Base-by-base conservation (phyloP, 2,797 vertebrate species). In the Austrolebias charrua region DNA sequence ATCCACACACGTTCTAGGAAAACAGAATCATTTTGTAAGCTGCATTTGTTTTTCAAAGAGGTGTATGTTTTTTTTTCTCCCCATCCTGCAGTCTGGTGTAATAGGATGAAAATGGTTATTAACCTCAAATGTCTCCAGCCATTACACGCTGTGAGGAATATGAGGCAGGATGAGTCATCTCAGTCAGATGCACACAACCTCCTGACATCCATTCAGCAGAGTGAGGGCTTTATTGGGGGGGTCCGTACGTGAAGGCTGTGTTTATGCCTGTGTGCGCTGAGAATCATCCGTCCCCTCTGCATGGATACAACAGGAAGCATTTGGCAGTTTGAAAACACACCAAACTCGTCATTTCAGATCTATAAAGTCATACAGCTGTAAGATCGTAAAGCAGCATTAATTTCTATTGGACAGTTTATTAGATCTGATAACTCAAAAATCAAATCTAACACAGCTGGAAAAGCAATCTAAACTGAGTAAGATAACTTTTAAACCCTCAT, bases 101-200 rank as follows among this genome's bases (percentile, higher is more conserved):
- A 80, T 59, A 66, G 20, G 54, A 52, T 73, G 57, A 72, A 71
- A 76, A 24, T 44, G n/a, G 48, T 31, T 57, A 79, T 67, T 80
- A 83, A 71, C 67, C 74, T 70, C 47, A 56, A 24, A 55, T 55
- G 71, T 52, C 60, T 66, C n/a, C 44, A 64, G 38, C 52, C 15
- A 61, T 70, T 71, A 48, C 52, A 75, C 35, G 46, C 58, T 62
- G 64, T 45, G 38, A 70, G 48, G 53, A 63, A 56, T 38, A 74
- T 71, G 33, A 73, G 49, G 20, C 47, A 49, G 66, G 52, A 68
- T 79, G 75, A 81, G 77, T 79, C 82, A 86, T 61, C 14, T 0
- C 43, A 55, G 28, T 60, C 57, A 74, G 56, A 66, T 43, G 44
- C 42, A 67, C 52, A 67, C 56, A 80, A 66, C 55, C 55, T 53